Conservation (phyloP, 2,113 vertebrate species). For the Eclectus roratus region DNA sequence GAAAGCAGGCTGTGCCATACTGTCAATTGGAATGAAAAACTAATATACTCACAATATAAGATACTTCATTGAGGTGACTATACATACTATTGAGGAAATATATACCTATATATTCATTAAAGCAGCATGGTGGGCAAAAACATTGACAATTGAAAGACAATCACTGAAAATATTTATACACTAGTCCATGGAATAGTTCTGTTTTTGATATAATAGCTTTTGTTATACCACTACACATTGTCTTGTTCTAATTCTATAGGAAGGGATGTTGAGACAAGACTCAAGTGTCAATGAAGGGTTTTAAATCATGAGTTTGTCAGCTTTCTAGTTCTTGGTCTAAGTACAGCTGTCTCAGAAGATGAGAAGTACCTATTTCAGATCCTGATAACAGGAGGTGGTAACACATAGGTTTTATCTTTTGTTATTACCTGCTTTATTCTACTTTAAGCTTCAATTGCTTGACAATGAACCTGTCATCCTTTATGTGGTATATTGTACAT, state of each 20-base stretch:
- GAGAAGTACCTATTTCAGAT: not conserved
- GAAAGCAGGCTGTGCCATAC: not conserved
- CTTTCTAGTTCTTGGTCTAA: not conserved
- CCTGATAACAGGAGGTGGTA: not conserved
- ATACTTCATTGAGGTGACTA: not conserved
- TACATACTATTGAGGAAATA: too few species aligned
- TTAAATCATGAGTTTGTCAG: not conserved
- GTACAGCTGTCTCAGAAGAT: not conserved
- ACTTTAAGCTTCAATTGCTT: not conserved
- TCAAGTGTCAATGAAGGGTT: not conserved
- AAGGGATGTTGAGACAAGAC: not conserved
- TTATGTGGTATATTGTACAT: not conserved
- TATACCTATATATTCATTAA: not conserved
- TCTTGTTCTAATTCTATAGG: not conserved
- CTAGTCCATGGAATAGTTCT: not conserved
- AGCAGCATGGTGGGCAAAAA: not conserved
- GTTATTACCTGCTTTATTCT: not conserved
- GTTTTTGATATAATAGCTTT: not conserved
- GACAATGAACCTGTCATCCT: not conserved
- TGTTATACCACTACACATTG: fast-evolving
- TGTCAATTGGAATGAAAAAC: not conserved
- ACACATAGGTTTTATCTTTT: not conserved
- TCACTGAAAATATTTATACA: not conserved
- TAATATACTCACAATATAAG: not conserved
- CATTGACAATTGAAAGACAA: not conserved